These are phyloP conservation scores for Lordiphosa mommai DNA, from an alignment of 1,140 invertebrate genomes.

Conservation along the genomic window DNA sequence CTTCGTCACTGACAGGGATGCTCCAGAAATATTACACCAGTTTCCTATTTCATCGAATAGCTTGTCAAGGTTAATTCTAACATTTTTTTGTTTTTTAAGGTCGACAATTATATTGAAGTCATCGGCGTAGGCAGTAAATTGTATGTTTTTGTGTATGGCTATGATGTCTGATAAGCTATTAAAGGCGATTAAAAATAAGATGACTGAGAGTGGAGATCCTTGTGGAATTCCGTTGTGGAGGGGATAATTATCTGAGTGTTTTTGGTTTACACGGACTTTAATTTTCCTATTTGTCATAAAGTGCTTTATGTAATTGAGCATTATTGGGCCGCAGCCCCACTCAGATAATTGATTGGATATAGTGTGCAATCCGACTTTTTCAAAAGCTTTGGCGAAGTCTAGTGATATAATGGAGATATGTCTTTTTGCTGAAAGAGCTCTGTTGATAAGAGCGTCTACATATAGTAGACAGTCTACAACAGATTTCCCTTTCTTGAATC, in stretches of 20 bases:
- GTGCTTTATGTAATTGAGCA: not conserved
- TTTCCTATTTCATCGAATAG: too few relatives aligned
- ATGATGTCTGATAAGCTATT: too few relatives aligned
- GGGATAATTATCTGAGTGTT: not conserved
- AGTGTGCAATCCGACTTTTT: not conserved
- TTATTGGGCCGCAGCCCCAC: not conserved
- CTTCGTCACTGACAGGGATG: too few relatives aligned
- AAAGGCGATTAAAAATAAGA: too few relatives aligned
- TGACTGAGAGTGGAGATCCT: not conserved
- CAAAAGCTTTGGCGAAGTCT: not conserved
- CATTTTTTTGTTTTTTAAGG: too few relatives aligned
- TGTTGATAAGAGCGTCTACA: not conserved
- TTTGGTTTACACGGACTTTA: not conserved
- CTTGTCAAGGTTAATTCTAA: too few relatives aligned
- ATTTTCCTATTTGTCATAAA: slow-evolving; percentile 2
- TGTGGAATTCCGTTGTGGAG: not conserved
- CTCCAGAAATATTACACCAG: too few relatives aligned
- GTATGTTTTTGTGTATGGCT: too few relatives aligned
- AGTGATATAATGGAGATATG: not conserved
- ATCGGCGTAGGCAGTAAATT: too few relatives aligned
- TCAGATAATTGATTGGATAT: not conserved
- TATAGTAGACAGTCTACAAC: slow-evolving; percentile 2
- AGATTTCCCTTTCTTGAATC: slow-evolving; percentile 1
- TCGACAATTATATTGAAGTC: too few relatives aligned
- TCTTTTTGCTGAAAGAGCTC: not conserved